Conservation (phyloP, 2,888 invertebrate species). For the Eupithecia subumbrata region DNA sequence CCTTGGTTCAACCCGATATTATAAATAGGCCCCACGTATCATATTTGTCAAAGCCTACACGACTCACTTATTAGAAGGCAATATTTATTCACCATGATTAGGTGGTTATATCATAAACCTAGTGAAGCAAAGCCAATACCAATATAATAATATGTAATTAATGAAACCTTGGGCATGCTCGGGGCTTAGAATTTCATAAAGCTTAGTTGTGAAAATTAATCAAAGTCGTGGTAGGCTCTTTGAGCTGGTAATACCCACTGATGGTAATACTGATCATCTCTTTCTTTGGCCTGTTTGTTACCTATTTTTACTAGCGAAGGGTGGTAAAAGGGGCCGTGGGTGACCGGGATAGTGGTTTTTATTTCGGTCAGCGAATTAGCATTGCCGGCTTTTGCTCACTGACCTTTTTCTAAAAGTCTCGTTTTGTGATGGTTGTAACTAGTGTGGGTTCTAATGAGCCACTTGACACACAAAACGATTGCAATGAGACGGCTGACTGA, state of each 20-base stretch:
- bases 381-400: neutral
- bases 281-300: neutral
- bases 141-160: constrained; percentile 25
- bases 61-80: constrained; percentile 32
- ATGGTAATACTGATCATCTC: neutral
- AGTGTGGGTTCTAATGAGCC: neutral
- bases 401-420: neutral
- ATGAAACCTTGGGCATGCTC: constrained; percentile 11
- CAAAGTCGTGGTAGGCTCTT: constrained; percentile 22
- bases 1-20: neutral
- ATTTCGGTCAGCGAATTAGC: neutral
- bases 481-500: neutral
- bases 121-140: constrained; percentile 16
- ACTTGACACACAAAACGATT: neutral
- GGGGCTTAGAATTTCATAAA: constrained; percentile 24
- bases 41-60: constrained; percentile 15
- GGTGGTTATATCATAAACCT: constrained; percentile 27
- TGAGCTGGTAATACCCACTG: constrained; percentile 10
- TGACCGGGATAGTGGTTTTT: neutral
- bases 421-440: neutral
- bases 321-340: neutral
- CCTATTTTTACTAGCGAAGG: neutral
- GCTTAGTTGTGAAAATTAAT: constrained; percentile 30
- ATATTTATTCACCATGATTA: constrained; percentile 36
- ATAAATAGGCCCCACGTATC: neutral